Evolutionary conservation across 1,140 invertebrate species (phyloP).

Genomic region (Drosophila azteca): DNA sequence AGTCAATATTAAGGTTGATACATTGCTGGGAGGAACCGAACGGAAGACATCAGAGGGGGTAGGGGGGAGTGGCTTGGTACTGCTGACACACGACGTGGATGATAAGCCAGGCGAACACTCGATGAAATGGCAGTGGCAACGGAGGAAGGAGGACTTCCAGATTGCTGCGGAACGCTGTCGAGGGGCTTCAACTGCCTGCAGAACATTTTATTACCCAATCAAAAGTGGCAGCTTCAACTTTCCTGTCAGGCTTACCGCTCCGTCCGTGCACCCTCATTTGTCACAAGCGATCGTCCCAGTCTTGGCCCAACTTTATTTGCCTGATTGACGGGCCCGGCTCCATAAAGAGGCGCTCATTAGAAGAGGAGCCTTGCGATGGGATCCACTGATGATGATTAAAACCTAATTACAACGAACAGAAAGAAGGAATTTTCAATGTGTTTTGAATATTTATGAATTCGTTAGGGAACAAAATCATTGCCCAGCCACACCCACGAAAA

Average conservation of each 20-base stretch:
- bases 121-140: constrained; percentile 51
- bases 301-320: constrained; percentile 33
- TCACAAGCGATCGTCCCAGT: constrained; percentile 62
- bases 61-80: too few species aligned
- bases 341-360: constrained; percentile 10
- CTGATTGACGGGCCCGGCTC: constrained; percentile 50
- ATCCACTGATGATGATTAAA: constrained; percentile 65
- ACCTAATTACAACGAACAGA: constrained; percentile 67
- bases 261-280: constrained; percentile 59
- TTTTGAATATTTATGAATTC: constrained; percentile 81
- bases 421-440: constrained; percentile 77
- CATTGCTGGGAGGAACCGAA: constrained; percentile 48
- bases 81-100: constrained; percentile 68
- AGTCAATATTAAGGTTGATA: constrained; percentile 80
- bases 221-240: constrained; percentile 2
- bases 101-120: constrained; percentile 71
- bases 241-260: constrained; percentile 22
- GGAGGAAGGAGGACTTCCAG: not conserved
- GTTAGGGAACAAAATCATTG: constrained; percentile 45
- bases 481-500: constrained; percentile 28
- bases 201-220: constrained; percentile 46
- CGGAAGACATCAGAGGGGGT: not conserved
- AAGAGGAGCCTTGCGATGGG: too few species aligned
- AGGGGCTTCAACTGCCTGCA: constrained; percentile 3
- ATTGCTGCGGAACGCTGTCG: constrained; percentile 14